Conservation (phyloP, 1,140 invertebrate species). For the Elymnias hypermnestra region DNA sequence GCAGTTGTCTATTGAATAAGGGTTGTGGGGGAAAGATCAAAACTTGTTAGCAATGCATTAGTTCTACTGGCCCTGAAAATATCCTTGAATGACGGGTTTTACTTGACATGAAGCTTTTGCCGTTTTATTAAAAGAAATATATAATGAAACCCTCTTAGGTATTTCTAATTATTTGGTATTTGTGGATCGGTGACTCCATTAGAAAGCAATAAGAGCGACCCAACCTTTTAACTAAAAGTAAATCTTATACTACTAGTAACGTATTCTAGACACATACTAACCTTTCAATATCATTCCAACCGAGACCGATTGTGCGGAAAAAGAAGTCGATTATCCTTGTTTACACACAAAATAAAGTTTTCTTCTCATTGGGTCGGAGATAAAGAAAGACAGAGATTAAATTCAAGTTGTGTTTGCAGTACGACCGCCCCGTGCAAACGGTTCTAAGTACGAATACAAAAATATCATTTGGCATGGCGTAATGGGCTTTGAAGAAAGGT, state of each 20-base stretch:
- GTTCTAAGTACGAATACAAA: conserved; percentile 55
- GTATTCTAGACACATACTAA: conserved; percentile 56
- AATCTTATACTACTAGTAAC: conserved; percentile 33
- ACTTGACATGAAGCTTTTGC: too few relatives aligned
- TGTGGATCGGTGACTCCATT: not conserved
- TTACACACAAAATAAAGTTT: conserved; percentile 71
- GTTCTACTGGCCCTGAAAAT: too few relatives aligned
- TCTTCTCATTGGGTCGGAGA: conserved; percentile 61
- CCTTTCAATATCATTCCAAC: conserved; percentile 58
- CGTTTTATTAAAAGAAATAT: too few relatives aligned
- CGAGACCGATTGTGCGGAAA: conserved; percentile 43
- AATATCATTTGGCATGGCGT: conserved; percentile 70
- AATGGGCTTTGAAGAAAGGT: conserved; percentile 58
- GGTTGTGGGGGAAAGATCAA: too few relatives aligned
- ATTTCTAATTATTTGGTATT: too few relatives aligned
- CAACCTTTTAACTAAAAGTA: not conserved
- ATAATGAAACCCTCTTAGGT: too few relatives aligned
- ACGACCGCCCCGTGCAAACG: conserved; percentile 52
- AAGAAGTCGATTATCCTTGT: conserved; percentile 59
- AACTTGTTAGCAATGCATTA: too few relatives aligned
- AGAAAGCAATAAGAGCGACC: conserved; percentile 2
- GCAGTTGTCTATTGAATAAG: too few relatives aligned
- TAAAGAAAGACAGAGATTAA: conserved; percentile 67
- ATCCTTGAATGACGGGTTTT: too few relatives aligned
- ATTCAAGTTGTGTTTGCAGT: conserved; percentile 56